Evolutionary conservation across 1,140 invertebrate genomes (phyloP).

Genomic region (Dreissena rostriformis): DNA sequence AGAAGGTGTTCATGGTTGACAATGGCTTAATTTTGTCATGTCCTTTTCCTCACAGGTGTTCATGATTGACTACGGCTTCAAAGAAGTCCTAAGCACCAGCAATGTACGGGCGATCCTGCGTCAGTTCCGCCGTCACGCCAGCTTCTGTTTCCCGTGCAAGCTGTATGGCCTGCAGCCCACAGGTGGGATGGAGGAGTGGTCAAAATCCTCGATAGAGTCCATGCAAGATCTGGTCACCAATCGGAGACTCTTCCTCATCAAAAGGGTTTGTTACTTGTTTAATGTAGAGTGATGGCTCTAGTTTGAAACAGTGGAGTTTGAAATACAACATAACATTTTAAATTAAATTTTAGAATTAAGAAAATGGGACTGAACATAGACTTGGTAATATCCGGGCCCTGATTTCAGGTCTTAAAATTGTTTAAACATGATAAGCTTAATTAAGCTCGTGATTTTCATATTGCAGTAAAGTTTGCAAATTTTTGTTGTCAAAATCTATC

Average conservation of each 20-base stretch:
- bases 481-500: too few relatives aligned
- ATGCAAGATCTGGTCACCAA: slow-evolving; percentile 35
- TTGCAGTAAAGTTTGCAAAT: too few relatives aligned
- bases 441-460: too few relatives aligned
- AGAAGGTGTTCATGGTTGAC: neutral
- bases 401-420: neutral
- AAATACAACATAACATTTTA: neutral
- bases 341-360: neutral
- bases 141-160: slow-evolving; percentile 48
- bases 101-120: slow-evolving; percentile 26
- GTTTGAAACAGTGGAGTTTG: neutral
- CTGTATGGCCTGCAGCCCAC: slow-evolving; percentile 46
- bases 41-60: slow-evolving; percentile 28
- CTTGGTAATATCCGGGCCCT: neutral
- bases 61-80: slow-evolving; percentile 57
- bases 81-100: neutral
- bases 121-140: slow-evolving; percentile 8
- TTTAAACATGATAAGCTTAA: too few relatives aligned
- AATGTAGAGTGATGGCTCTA: neutral
- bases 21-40: too few relatives aligned
- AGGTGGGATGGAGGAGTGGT: slow-evolving; percentile 57
- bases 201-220: slow-evolving; percentile 53
- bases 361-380: neutral
- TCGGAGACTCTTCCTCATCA: slow-evolving; percentile 41
- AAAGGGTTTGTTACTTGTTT: slow-evolving; percentile 37